Evolutionary conservation across 2,888 invertebrate species (phyloP).

Genomic region (Amphipyra berbera): DNA sequence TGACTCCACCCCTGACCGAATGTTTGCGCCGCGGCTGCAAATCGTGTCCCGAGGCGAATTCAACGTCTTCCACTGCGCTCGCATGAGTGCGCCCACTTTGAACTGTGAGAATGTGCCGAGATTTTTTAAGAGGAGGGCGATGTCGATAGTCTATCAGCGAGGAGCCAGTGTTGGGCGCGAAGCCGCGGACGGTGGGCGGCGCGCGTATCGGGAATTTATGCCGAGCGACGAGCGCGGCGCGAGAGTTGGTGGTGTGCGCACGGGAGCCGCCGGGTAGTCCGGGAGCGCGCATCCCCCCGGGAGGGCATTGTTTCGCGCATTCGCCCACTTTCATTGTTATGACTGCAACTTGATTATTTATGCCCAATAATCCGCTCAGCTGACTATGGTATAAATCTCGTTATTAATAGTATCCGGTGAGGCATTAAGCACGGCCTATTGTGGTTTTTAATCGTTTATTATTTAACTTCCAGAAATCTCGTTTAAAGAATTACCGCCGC

Average conservation of each 20-base stretch:
- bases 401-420: slow-evolving; percentile 68
- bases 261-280: slow-evolving; percentile 63
- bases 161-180: slow-evolving; percentile 73
- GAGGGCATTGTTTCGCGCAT: slow-evolving; percentile 69
- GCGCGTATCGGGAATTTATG: slow-evolving; percentile 56
- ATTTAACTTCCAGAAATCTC: slow-evolving; percentile 78
- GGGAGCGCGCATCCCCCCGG: slow-evolving; percentile 69
- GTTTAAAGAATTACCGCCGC: slow-evolving; percentile 83
- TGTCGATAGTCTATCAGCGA: slow-evolving; percentile 71
- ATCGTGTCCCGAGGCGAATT: slow-evolving; percentile 70
- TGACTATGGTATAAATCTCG: slow-evolving; percentile 73
- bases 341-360: slow-evolving; percentile 69
- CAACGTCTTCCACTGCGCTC: slow-evolving; percentile 56
- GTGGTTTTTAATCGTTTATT: slow-evolving; percentile 68
- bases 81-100: slow-evolving; percentile 56
- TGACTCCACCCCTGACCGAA: slow-evolving; percentile 48
- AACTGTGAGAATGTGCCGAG: slow-evolving; percentile 69
- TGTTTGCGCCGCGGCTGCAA: slow-evolving; percentile 64
- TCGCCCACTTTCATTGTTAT: slow-evolving; percentile 73
- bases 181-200: slow-evolving; percentile 71
- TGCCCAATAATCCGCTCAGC: slow-evolving; percentile 76
- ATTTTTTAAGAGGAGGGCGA: slow-evolving; percentile 70
- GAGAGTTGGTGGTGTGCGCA: slow-evolving; percentile 48
- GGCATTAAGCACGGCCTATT: slow-evolving; percentile 69
- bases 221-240: slow-evolving; percentile 37